Base-by-base conservation (phyloP, 64 coral and sea anemone species). In the Montipora foliosa region DNA sequence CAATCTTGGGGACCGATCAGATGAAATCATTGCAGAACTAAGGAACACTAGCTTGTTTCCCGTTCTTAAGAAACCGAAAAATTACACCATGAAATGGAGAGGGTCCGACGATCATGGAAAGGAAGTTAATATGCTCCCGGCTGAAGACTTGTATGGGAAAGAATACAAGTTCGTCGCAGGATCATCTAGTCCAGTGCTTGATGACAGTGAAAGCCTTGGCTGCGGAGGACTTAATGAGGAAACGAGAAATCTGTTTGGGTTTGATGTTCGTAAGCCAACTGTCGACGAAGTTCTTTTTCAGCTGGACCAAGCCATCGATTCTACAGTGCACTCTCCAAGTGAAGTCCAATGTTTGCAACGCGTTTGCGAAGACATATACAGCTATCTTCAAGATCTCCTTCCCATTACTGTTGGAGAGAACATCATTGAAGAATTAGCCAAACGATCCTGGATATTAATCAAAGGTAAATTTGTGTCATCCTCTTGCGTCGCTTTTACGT, bases 401-500 rank as follows among this genome's bases (percentile, higher is more conserved):
- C 22, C 10, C 9, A 25, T 50, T 21, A 3, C 62, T 25, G 73
- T 57, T 47, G 69, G 64, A 1, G 76, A 90, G 68, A 15, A 6
- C 15, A 49, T 93, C 22, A 12, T 79, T 8, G 19, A 90, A 5
- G 22, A 89, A 15, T 81, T 98, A 48, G 45, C n/a, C 50, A 67
- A 90, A 6, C 46, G 49, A 87, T 1, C 62, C 15, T 98, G 96
- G 96, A 89, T 98, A 77, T 73, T 95, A 2, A 69, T 93, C 76
- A 64, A 98, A 20, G 79, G 86, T 9, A 89, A 79, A 13, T 98
- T 95, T 91, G 79, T 98, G 13, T 80, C 78, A 46, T 67, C 90
- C 3, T 59, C 22, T n/a, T 87, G 91, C 75, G 76, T 95, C 50
- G 96, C 96, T 82, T 98, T 95, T 59, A 55, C 19, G 9, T 98